Evolutionary conservation across 2,113 vertebrate genomes (phyloP), one percentile per base, ranked within the genome.

Genomic region (Trochalopteron elliotii): DNA sequence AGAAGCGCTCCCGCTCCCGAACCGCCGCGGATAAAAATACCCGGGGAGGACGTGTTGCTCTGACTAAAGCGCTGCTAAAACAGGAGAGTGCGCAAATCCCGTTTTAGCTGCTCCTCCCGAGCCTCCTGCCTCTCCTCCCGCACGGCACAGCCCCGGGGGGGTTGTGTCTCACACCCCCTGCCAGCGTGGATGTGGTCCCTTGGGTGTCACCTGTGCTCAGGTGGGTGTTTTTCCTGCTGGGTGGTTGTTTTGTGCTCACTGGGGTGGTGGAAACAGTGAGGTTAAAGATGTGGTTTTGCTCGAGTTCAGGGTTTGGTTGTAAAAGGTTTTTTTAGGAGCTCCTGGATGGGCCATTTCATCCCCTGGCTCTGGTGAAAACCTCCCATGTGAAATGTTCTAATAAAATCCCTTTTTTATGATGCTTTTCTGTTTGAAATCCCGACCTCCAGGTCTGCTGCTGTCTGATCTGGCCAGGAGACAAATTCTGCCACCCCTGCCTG

Each of bases 41-140:
- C 95, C 80, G 0, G 25, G 91, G 44, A 60, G 61, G 9, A 40
- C 22, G 45, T 10, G 76, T n/a, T 47, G 86, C 89, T 90, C 30
- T 92, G 89, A 95, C 93, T 96, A 87, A 93, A 83, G 93, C 60
- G 0, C 35, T 37, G 91, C 89, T 70, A 81, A 96, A 96, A 95
- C 4, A 56, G 89, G 35, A 70, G 64, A 75, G 45, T 56, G 33
- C 12, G 22, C 83, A 88, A 75, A 92, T 77, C 91, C 56, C 47
- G 22, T 75, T 75, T 74, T 47, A 94, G 95, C 80, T 8, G 87
- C 77, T 86, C 30, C 83, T 45, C 1, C 59, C 11, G 10, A 68
- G 40, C 33, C 75, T 87, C 67, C 92, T 40, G 87, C 78, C 37
- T 40, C 7, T 31, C 25, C 70, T 60, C 71, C 64, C 2, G 67